Base-by-base conservation (phyloP, 2,888 invertebrate species). In the Phaonia tiefii region DNA sequence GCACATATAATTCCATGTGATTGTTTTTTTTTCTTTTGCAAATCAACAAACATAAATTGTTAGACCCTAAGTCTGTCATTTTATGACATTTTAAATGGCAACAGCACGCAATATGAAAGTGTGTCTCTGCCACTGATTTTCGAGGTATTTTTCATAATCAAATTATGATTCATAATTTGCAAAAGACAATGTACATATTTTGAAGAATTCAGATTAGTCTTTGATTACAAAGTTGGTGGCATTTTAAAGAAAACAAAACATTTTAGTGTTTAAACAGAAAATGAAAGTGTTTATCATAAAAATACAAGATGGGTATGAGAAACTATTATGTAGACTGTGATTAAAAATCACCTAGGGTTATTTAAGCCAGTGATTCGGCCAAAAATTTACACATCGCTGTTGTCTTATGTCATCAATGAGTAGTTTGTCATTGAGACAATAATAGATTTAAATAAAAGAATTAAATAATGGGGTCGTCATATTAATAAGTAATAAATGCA, bases 101-200 rank as follows among this genome's bases (percentile, higher is more conserved):
- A 49, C 60, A 11, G 17, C 46, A 69, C 39, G 56, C 54, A 66
- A 60, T 26, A 76, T 56, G 65, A 70, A 75, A 70, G 63, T 65
- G 22, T 49, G 39, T 11, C 49, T 66, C 11, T 69, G 11, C 46
- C 2, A 8, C 31, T 58, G n/a, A n/a, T n/a, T n/a, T n/a, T n/a
- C n/a, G n/a, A n/a, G n/a, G n/a, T n/a, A n/a, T n/a, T n/a, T 60
- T 63, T 39, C 15, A 15, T 22, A 63, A 17, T 11, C 5, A 60
- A 31, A 70, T 31, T 70, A 70, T 71, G 66, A 60, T 67, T 75
- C 71, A 70, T 31, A 58, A 74, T 76, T 73, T 70, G 3, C n/a
- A 54, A 31, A 31, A 54, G 22, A 49, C n/a, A n/a, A n/a, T n/a
- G n/a, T 31, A 31, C 15, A 4, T 67, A 65, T 39, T 54, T 37